Evolutionary conservation across 64 coral and sea anemone species (phyloP).

Genomic region (Pachyseris speciosa): DNA sequence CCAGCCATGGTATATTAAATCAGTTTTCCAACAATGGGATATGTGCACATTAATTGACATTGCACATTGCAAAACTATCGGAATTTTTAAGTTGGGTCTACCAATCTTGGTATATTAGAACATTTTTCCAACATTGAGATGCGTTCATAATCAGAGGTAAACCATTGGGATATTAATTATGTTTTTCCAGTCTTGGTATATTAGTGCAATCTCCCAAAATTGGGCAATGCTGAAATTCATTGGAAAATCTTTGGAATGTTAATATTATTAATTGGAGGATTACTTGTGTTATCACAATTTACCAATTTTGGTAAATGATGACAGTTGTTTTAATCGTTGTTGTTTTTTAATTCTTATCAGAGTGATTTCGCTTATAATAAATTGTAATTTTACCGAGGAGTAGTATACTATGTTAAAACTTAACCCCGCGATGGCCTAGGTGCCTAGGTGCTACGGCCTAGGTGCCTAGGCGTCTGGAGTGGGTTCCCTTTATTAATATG

Average conservation of each 20-base stretch:
- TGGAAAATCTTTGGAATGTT: conserved; percentile 17
- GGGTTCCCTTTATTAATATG: no score
- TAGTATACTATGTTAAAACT: no score
- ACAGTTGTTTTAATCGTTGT: no score
- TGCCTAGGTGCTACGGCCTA: no score
- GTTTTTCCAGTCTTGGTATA: conserved; percentile 16
- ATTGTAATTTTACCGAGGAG: no score
- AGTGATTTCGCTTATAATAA: no score
- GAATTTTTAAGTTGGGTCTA: not conserved
- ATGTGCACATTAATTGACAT: not conserved
- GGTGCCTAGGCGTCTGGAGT: no score
- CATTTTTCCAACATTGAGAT: conserved; percentile 29
- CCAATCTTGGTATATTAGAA: conserved; percentile 27
- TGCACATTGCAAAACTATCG: not conserved
- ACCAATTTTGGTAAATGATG: no score
- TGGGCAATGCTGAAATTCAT: conserved; percentile 16
- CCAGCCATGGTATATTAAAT: conserved; percentile 44
- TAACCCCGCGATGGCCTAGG: no score
- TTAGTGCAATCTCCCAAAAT: conserved; percentile 11
- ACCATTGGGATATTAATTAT: conserved; percentile 20
- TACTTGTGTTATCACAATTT: no score
- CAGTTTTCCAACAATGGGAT: conserved; percentile 24
- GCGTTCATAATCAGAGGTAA: not conserved
- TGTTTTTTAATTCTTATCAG: no score
- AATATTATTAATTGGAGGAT: no score